A percentile compares a stretch with the other conserved stretches of the same genome.
phyloP scores from a whole-genome alignment of 2,888 invertebrate species.

The Himalopsyche tibetana region DNA sequence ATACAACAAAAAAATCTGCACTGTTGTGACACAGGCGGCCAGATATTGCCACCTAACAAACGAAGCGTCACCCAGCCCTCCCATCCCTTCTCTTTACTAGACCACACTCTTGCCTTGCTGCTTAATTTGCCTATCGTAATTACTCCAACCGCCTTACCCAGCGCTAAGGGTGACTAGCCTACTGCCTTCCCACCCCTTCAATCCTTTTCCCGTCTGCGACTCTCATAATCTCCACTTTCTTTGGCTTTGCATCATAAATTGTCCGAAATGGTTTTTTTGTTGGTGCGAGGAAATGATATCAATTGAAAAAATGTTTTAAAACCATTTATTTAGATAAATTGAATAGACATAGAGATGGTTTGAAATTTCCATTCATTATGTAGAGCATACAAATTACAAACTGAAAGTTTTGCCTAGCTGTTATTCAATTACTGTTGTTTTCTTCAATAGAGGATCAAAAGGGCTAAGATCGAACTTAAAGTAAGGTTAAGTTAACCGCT shows the following conservation, averaged over 20 bases:
- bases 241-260: conserved; percentile 21
- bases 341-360: too few species aligned
- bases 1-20: not conserved
- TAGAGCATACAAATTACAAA: too few species aligned
- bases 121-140: conserved; percentile 80
- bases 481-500: too few species aligned
- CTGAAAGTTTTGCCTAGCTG: too few species aligned
- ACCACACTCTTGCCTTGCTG: conserved; percentile 71
- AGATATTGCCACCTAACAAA: conserved; percentile 19
- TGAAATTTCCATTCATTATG: too few species aligned
- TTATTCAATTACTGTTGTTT: too few species aligned
- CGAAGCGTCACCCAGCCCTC: conserved; percentile 1
- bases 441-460: too few species aligned
- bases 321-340: too few species aligned
- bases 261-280: not conserved
- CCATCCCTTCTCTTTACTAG: conserved; percentile 37
- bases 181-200: conserved; percentile 37
- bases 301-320: too few species aligned
- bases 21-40: conserved; percentile 11
- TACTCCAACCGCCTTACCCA: conserved; percentile 72
- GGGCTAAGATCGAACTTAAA: too few species aligned
- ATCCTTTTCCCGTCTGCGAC: conserved; percentile 29
- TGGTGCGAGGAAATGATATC: too few species aligned
- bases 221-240: conserved; percentile 42
- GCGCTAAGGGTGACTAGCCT: conserved; percentile 63